Evolutionary conservation across 2,797 vertebrate species (phyloP), one percentile per base, ranked within the genome.

Genomic region (Enteromius afrohamiltoni): DNA sequence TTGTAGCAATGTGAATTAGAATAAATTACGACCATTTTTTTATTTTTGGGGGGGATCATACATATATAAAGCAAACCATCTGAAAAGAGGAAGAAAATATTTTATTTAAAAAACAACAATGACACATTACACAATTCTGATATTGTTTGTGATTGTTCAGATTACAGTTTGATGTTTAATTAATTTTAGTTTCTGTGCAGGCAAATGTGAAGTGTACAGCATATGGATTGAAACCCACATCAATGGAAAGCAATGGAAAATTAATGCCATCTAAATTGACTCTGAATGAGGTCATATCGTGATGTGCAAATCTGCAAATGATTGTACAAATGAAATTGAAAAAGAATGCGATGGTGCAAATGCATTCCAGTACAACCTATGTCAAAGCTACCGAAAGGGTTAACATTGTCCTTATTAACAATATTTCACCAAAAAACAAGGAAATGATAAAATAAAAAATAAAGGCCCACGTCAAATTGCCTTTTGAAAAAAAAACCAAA

Each of bases 111-210:
- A 77, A 55, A 77, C 21, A 77, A 60, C 14, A 60, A 62, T 29
- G 58, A 26, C 16, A 45, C 55, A 45, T 37, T 26, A 42, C 45
- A 77, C 8, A 3, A 49, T 77, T n/a, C 13, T 26, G 21, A 17
- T 26, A 2, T 34, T 34, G 16, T 77, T 77, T 62, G 21, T 21
- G 51, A 53, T 19, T 42, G 8, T 40, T 81, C 21, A 64, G 19
- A 60, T 73, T 60, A 34, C 79, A 71, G 23, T 47, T 23, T 42
- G 26, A 77, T 79, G 45, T 29, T 93, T 92, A 91, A 94, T 92
- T 93, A 88, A 88, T 60, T 86, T 89, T 89, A 89, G 86, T 92
- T 89, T 91, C 89, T 91, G 90, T 94, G 92, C 91, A 90, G 90
- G 92, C 89, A 82, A 83, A 87, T 78, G 67, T 77, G 90, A 88